A percentile compares a stretch with the other conserved stretches of the same genome.
phyloP scores from a whole-genome alignment of 1,140 invertebrate species.

The Drosophila setifemur region DNA sequence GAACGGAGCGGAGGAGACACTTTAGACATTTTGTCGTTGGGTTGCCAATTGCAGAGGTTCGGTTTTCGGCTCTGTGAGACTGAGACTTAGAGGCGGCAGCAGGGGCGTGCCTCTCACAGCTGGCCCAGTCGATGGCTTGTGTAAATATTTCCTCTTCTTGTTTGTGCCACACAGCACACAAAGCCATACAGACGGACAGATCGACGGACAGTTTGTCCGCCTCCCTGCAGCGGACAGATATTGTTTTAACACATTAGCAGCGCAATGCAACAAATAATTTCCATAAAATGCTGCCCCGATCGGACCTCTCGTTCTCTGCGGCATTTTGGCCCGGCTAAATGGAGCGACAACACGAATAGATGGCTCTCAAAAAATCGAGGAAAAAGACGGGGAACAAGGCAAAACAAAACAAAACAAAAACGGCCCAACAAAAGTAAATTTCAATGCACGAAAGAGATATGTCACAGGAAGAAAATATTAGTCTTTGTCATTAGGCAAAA shows the following conservation, averaged over 20 bases:
- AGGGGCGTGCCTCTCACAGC: conserved; percentile 71
- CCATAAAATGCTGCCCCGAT: conserved; percentile 68
- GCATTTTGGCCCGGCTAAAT: too few relatives aligned
- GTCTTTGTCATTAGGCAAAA: conserved; percentile 82
- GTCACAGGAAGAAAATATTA: conserved; percentile 83
- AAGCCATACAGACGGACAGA: conserved; percentile 40
- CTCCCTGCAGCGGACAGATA: conserved; percentile 45
- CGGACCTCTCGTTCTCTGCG: conserved; percentile 3
- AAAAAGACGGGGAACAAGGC: conserved; percentile 29
- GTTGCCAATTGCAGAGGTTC: conserved; percentile 56
- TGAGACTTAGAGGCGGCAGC: conserved; percentile 52
- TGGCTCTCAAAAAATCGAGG: too few relatives aligned
- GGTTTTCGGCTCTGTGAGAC: background rate
- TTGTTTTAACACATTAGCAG: conserved; percentile 83
- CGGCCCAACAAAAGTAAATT: conserved; percentile 56
- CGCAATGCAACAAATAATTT: conserved; percentile 82
- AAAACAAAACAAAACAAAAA: conserved; percentile 54
- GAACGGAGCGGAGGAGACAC: conserved; percentile 16
- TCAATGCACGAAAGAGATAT: conserved; percentile 74
- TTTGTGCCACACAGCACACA: conserved; percentile 66
- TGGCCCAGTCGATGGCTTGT: conserved; percentile 56
- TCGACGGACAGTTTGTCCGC: conserved; percentile 16
- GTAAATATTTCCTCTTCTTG: conserved; percentile 76
- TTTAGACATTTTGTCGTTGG: conserved; percentile 68
- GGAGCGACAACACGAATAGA: too few relatives aligned